Evolutionary conservation across 2,888 invertebrate species (phyloP), one percentile per base, ranked within the genome.

Genomic region (Tachystola acroxantha): DNA sequence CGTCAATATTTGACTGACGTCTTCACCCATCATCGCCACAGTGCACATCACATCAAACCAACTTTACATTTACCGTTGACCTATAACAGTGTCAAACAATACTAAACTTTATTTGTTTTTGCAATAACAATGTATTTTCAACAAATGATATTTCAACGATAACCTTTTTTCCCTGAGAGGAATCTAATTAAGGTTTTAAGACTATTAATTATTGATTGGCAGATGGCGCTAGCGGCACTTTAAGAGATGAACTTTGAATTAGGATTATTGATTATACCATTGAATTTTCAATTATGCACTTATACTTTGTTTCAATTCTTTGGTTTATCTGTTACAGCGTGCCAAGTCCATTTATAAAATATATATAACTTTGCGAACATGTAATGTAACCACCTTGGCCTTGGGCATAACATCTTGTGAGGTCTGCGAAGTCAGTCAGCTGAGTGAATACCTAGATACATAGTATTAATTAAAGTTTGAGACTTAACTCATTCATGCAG

Each of bases 211-310:
- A 66, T 72, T 82, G 85, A 85, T 75, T 82, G 85, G 68, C 82
- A 81, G 75, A 74, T 80, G 85, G 82, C 81, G 84, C 85, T 80
- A 75, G 74, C 70, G 82, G 84, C 80, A 53, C 62, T 72, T 71
- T 65, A 64, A 74, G 78, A 82, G 78, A 82, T 82, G 69, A 66
- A 79, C 71, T 64, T 70, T 50, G 42, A 57, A 63, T 19, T 65
- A 51, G 56, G 56, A 63, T 67, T 63, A 64, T 51, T 41, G 13
- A 35, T 45, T 42, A 42, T 34, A 33, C 28, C 32, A 11, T 20
- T 5, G 20, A 16, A 12, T 7, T n/a, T n/a, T n/a, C n/a, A n/a
- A n/a, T n/a, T n/a, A n/a, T n/a, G n/a, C n/a, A n/a, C n/a, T n/a
- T n/a, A n/a, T n/a, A n/a, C n/a, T n/a, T n/a, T n/a, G n/a, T n/a